Evolutionary conservation across 1,140 invertebrate species (phyloP), one percentile per base, ranked within the genome.

Genomic region (Scaptodrosophila lebanonensis): DNA sequence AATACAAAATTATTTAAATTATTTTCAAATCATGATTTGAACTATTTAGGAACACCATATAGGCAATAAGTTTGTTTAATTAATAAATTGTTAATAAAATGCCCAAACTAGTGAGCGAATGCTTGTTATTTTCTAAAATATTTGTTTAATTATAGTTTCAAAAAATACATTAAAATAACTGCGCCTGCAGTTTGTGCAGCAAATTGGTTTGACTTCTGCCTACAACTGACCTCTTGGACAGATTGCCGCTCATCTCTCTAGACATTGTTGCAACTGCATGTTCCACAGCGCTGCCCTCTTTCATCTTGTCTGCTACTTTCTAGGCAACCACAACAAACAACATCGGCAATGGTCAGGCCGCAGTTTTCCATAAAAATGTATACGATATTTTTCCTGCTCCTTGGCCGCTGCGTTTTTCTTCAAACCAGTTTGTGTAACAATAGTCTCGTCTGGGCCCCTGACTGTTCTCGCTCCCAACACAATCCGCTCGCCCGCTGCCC

Each of bases 391-490:
- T 18, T 44, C 30, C 33, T 52, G 22, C 30, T 47, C 43, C 2
- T 13, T 22, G 47, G 32, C 53, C 32, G 17, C 27, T n/a, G n/a
- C n/a, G n/a, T n/a, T n/a, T n/a, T n/a, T n/a, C n/a, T n/a, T n/a
- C n/a, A n/a, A 77, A 77, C 72, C 73, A 53, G 72, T 77, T 79
- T 73, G 27, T 69, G 42, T 40, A 64, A 71, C 45, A 72, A 62
- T 45, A 51, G 36, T 45, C 47, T 60, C 48, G 52, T 33, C 33
- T 40, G 29, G 32, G 22, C 2, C 18, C 15, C 38, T 6, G 5
- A 13, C 11, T 15, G n/a, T 5, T 5, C 3, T 8, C 7, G 6
- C 12, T 2, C 36, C n/a, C n/a, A n/a, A n/a, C n/a, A n/a, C n/a
- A n/a, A n/a, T n/a, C 11, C 15, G 3, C 17, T 7, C 40, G 5